Conservation (phyloP, 2,888 invertebrate species). For the Coremacera marginata region DNA sequence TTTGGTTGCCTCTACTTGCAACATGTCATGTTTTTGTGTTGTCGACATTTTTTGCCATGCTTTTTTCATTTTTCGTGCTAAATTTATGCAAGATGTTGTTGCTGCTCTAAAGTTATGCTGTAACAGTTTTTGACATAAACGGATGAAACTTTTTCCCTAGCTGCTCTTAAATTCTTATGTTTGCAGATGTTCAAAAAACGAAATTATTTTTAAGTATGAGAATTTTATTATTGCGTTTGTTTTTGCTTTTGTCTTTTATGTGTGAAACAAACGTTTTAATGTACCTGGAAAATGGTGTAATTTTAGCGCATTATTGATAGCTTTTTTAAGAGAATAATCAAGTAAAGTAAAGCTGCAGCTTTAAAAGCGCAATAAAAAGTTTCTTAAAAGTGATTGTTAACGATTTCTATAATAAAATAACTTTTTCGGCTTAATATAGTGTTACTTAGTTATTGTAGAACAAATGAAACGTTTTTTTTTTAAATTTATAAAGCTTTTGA, state of each 20-base stretch:
- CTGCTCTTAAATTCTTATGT: neutral
- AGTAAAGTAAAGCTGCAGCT: too few relatives aligned
- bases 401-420: too few relatives aligned
- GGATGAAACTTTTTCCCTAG: neutral
- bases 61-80: neutral
- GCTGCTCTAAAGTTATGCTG: constrained; percentile 9
- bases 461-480: too few relatives aligned
- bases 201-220: neutral
- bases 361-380: too few relatives aligned
- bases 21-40: neutral
- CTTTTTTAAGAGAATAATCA: too few relatives aligned
- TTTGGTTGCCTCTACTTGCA: neutral
- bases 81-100: constrained; percentile 17
- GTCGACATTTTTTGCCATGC: neutral
- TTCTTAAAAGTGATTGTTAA: too few relatives aligned
- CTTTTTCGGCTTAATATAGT: too few relatives aligned
- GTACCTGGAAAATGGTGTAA: neutral
- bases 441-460: too few relatives aligned
- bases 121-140: neutral
- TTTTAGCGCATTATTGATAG: neutral
- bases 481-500: too few relatives aligned
- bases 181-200: neutral
- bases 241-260: neutral
- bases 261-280: too few relatives aligned
- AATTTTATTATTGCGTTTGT: neutral